phyloP scores from a whole-genome alignment of 1,140 invertebrate species.

The Nilaparvata lugens region DNA sequence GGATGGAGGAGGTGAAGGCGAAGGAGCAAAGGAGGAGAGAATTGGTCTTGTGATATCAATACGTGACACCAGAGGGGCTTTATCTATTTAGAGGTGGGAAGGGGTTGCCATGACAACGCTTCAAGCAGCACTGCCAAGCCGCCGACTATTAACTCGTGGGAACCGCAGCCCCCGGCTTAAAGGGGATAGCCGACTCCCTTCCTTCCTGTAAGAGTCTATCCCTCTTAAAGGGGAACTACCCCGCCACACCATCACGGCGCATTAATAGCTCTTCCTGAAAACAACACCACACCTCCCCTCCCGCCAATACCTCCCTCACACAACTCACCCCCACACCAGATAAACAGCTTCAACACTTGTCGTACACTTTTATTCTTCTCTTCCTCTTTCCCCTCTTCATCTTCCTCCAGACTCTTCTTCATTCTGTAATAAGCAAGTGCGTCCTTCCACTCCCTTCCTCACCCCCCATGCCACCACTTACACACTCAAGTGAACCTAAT shows the following conservation, averaged over 20 bases:
- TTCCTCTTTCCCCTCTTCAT: too few species aligned
- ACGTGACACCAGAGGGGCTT: slow-evolving; percentile 3
- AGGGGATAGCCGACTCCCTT: too few species aligned
- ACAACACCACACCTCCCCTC: background rate
- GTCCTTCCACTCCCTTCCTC: too few species aligned
- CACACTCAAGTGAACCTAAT: too few species aligned
- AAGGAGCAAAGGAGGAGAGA: slow-evolving; percentile 2
- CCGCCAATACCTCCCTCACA: too few species aligned
- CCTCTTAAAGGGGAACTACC: background rate
- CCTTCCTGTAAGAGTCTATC: too few species aligned
- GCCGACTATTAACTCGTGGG: slow-evolving; percentile 1
- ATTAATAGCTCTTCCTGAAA: slow-evolving; percentile 6
- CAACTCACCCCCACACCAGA: too few species aligned
- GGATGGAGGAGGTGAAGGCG: background rate
- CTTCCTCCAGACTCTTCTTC: background rate
- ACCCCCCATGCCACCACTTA: too few species aligned
- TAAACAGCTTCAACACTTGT: too few species aligned
- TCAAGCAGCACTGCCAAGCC: slow-evolving; percentile 1
- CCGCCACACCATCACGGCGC: slow-evolving; percentile 1
- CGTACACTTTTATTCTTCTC: too few species aligned
- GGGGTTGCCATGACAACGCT: background rate
- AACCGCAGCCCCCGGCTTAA: background rate
- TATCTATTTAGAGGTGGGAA: background rate
- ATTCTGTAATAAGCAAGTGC: too few species aligned
- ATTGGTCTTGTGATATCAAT: slow-evolving; percentile 6